phyloP scores from a whole-genome alignment of 1,140 invertebrate species.

The Delia radicum region DNA sequence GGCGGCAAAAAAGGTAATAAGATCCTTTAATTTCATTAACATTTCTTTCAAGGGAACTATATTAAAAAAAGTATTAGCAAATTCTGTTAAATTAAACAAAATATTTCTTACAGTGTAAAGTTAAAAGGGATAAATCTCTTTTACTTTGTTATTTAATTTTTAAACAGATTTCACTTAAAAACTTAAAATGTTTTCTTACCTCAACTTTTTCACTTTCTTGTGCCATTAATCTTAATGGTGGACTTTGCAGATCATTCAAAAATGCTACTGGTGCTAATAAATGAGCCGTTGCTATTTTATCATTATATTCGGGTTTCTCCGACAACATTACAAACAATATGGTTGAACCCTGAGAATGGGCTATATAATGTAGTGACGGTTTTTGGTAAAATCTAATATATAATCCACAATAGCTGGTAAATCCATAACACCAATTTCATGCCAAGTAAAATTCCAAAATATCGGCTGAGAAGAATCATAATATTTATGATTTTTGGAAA shows the following conservation, averaged over 20 bases:
- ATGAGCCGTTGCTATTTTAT: constrained; percentile 58
- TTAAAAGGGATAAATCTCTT: too few species aligned
- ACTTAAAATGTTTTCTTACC: too few species aligned
- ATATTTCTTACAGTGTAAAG: too few species aligned
- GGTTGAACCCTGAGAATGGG: constrained; percentile 66
- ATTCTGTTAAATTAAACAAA: too few species aligned
- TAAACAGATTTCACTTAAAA: too few species aligned
- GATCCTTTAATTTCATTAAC: too few species aligned
- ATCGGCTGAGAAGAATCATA: constrained; percentile 59
- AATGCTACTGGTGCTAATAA: constrained; percentile 66
- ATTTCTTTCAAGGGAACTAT: too few species aligned
- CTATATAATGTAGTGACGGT: constrained; percentile 64
- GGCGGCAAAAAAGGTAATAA: too few species aligned
- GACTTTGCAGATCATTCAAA: constrained; percentile 58
- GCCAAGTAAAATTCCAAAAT: constrained; percentile 66
- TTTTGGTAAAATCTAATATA: constrained; percentile 62
- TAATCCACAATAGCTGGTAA: constrained; percentile 70
- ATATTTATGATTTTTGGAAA: constrained; percentile 60
- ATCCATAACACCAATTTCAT: constrained; percentile 71
- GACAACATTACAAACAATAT: constrained; percentile 60
- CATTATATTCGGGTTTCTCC: constrained; percentile 62
- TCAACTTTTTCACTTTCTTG: constrained; percentile 31
- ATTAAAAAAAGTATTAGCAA: too few species aligned
- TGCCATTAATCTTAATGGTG: constrained; percentile 37
- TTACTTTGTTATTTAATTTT: too few species aligned